Base-by-base conservation (phyloP, 1,140 invertebrate genomes). In the Lucilia sericata region DNA sequence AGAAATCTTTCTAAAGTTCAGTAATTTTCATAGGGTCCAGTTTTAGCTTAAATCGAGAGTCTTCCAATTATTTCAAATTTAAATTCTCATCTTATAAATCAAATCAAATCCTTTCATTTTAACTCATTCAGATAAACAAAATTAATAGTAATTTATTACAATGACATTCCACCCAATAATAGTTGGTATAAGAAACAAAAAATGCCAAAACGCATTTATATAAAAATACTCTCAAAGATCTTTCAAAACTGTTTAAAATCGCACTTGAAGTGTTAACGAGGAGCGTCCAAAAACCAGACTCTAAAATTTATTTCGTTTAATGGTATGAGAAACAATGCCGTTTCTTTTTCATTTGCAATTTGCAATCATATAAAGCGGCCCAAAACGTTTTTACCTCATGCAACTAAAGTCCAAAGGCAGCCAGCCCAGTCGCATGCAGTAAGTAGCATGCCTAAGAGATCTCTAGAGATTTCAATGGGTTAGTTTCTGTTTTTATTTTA, bases 261-360 rank as follows among this genome's bases (percentile, higher is more conserved):
- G 76, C 76, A 80, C 76, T 80, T 80, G 76, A 80, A 80, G 76
- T 80, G 76, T 80, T 80, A 80, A 80, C 76, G 76, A 80, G 25
- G 25, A 80, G 25, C 76, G 76, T 80, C 47, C 8, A 47, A 80
- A 80, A 49, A 80, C 1, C 49, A 49, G 21, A 70, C 17, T 21
- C 8, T 21, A 70, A 19, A 25, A 70, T 70, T 70, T 70, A 70
- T 70, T 70, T 70, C 65, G n/a, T 70, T n/a, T 21, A 70, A 21
- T 25, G 21, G 25, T 21, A 21, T 30, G 25, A n/a, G 19, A 49
- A 49, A 80, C n/a, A 80, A 49, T 80, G 42, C 34, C 9, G 47
- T 51, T 51, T 80, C 12, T 78, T 78, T 17, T 25, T 30, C 25
- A 3, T 30, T 30, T 49, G 8, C 34, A 17, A 14, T 42, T 76